phyloP scores from a whole-genome alignment of 2,888 invertebrate genomes.

The Rhingia rostrata region DNA sequence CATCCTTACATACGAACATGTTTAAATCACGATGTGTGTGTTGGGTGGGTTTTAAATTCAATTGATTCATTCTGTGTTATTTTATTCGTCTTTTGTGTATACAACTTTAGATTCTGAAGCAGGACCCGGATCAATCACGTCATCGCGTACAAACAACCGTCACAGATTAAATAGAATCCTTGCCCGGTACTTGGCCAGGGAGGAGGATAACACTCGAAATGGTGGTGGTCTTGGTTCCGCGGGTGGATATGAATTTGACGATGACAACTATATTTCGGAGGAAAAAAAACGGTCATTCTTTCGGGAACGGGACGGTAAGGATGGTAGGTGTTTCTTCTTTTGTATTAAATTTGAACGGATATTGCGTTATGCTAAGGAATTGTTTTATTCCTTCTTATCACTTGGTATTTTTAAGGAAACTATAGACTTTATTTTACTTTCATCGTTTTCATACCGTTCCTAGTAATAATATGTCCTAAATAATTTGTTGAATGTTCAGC shows the following conservation, averaged over 20 bases:
- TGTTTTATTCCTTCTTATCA: too few species aligned
- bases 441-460: too few species aligned
- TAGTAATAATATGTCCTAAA: too few species aligned
- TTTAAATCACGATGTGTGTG: conserved; percentile 9
- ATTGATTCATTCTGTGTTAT: conserved; percentile 14
- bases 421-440: too few species aligned
- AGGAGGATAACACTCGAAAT: conserved; percentile 79
- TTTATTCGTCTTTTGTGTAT: conserved; percentile 2
- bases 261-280: conserved; percentile 78
- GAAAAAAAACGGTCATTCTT: conserved; percentile 81
- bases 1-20: not conserved
- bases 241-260: conserved; percentile 80
- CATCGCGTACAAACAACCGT: conserved; percentile 78
- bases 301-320: conserved; percentile 81
- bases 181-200: conserved; percentile 81
- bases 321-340: conserved; percentile 78
- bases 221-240: conserved; percentile 77
- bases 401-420: too few species aligned
- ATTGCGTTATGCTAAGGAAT: too few species aligned
- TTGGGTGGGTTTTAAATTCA: not conserved
- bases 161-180: conserved; percentile 81
- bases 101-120: conserved; percentile 51
- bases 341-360: not conserved
- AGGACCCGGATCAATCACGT: conserved; percentile 56
- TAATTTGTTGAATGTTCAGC: too few species aligned